Conservation (phyloP, 1,140 invertebrate genomes). For the Stegodyphus dumicola region DNA sequence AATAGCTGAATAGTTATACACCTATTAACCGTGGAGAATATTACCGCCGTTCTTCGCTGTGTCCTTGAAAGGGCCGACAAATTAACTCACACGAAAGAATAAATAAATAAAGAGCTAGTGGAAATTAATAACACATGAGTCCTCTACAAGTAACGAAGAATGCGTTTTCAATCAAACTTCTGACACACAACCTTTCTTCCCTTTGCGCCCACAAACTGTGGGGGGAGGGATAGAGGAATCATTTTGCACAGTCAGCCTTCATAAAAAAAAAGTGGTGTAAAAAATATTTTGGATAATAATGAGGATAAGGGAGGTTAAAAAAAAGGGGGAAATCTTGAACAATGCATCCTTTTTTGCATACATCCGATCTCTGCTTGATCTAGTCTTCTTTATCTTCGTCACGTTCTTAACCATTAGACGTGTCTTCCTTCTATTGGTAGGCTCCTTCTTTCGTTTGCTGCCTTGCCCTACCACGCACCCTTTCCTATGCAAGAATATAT, state of each 20-base stretch:
- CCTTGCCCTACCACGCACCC: too few species aligned
- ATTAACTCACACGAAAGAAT: too few species aligned
- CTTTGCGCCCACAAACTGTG: too few species aligned
- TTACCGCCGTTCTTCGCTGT: too few species aligned
- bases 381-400: constrained; percentile 44
- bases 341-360: constrained; percentile 38
- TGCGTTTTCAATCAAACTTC: constrained; percentile 8
- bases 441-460: too few species aligned
- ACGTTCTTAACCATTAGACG: constrained; percentile 12
- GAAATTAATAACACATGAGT: too few species aligned
- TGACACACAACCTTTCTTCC: not conserved
- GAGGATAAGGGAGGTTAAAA: not conserved
- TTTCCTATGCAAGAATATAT: too few species aligned
- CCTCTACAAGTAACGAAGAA: too few species aligned
- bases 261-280: not conserved
- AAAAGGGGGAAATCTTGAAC: constrained; percentile 5
- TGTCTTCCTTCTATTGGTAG: not conserved
- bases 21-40: too few species aligned
- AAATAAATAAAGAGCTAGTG: too few species aligned
- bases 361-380: constrained; percentile 8
- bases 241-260: constrained; percentile 36
- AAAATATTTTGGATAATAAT: constrained; percentile 25
- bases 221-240: not conserved
- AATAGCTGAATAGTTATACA: too few species aligned
- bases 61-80: too few species aligned